Conservation (phyloP, 2,113 vertebrate genomes). For the Sander vitreus region DNA sequence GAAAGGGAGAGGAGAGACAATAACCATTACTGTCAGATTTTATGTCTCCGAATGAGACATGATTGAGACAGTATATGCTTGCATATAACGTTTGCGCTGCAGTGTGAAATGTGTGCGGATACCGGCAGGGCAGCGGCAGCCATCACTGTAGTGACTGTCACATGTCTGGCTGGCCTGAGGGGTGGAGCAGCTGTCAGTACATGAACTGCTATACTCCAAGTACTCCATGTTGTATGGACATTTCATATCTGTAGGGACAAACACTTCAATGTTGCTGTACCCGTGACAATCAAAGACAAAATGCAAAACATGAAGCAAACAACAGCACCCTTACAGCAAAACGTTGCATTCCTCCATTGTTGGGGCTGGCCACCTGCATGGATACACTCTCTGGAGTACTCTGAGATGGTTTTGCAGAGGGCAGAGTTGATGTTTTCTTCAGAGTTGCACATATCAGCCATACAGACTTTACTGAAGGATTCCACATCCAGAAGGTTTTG, state of each 20-base stretch:
- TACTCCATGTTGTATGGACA: constrained; percentile 88
- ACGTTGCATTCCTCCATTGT: constrained; percentile 86
- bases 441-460: constrained; percentile 86
- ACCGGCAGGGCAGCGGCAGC: constrained; percentile 90
- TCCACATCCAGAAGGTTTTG: constrained; percentile 79
- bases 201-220: constrained; percentile 86
- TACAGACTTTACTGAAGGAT: constrained; percentile 85
- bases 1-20: constrained; percentile 11
- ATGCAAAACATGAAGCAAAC: background rate
- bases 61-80: background rate
- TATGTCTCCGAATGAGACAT: background rate
- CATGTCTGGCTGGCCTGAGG: constrained; percentile 85
- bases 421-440: constrained; percentile 26
- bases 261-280: background rate
- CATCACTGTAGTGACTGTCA: constrained; percentile 86
- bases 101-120: constrained; percentile 22
- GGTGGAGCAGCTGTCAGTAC: constrained; percentile 88
- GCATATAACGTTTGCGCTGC: background rate
- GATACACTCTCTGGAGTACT: constrained; percentile 92
- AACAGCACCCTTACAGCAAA: constrained; percentile 86
- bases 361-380: constrained; percentile 88
- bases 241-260: constrained; percentile 77
- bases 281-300: background rate
- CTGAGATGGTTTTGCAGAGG: constrained; percentile 88
- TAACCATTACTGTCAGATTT: constrained; percentile 3